Base-by-base conservation (phyloP, 2,888 invertebrate species). In the Orthosia gracilis region DNA sequence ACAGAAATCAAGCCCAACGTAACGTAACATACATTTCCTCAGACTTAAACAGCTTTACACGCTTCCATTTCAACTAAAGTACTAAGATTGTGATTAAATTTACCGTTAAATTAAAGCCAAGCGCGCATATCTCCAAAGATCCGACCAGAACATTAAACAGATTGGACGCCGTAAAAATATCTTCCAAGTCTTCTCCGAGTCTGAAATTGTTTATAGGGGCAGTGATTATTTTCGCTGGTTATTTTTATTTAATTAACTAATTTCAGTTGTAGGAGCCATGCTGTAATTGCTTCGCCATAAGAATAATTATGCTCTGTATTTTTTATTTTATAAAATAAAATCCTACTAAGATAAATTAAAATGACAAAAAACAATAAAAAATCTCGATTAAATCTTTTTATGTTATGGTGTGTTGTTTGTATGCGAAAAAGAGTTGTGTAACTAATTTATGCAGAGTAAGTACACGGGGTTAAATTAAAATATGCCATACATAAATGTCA, bases 61-160 rank as follows among this genome's bases (percentile, higher is more conserved):
- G 40, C 9, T 58, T 66, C 17, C 58, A 69, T 70, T 58, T 66
- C 17, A 52, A 67, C 68, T 67, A 69, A 73, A 55, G 45, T 71
- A 69, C 61, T 62, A 69, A 69, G 58, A 72, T 63, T 68, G 23
- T 65, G 57, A 71, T 69, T 26, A 69, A 76, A 83, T 84, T 85
- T 90, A 95, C 96, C 91, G 92, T 93, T 77, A 96, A 88, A 89
- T 94, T 95, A 82, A 96, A 96, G 69, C 95, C 94, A 15, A 95
- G 91, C 47, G 93, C 95, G 79, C 96, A 96, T 87, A 95, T 95
- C 89, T 93, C 91, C 50, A 95, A 63, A 3, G 96, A 95, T 17
- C 95, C 95, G 23, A 95, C 87, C 54, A 95, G 71, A 57, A 95
- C 93, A 78, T 93, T 95, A 73, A 93, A 94, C 55, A 96, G 88